Conservation (phyloP, 2,797 vertebrate genomes). For the Oreochromis grahami region DNA sequence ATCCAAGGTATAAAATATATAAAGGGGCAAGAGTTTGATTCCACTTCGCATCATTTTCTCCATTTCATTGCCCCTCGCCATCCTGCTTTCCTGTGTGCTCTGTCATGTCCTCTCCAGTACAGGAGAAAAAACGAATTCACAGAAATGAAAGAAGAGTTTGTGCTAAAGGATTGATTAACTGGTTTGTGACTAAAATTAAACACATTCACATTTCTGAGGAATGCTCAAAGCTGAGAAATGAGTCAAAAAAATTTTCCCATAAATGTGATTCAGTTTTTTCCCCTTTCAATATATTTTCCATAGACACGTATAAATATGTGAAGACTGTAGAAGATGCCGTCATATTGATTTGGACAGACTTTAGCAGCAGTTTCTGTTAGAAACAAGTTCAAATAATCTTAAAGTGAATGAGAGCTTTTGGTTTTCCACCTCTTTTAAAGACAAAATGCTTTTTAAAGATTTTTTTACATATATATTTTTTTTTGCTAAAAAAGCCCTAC, state of each 20-base stretch:
- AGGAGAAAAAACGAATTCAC: not conserved
- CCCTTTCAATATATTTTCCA: not conserved
- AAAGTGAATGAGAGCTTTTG: not conserved
- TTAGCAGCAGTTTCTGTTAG: not conserved
- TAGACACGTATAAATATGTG: not conserved
- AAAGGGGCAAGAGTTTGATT: not conserved
- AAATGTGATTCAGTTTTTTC: not conserved
- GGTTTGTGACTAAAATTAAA: not conserved
- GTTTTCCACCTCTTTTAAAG: not conserved
- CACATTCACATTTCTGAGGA: not conserved
- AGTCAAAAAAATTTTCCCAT: not conserved
- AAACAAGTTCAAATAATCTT: not conserved
- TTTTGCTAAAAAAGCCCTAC: not conserved
- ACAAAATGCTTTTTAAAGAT: not conserved
- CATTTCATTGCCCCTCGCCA: not conserved
- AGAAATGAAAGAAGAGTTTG: not conserved
- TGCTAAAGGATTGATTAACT: not conserved
- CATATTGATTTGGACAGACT: not conserved
- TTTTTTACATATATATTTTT: no score
- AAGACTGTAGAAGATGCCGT: not conserved
- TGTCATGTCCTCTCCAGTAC: not conserved
- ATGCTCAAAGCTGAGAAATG: not conserved
- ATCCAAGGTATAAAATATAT: constrained; percentile 49
- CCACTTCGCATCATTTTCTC: not conserved
- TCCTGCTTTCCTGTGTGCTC: not conserved